Base-by-base conservation (phyloP, 2,113 vertebrate genomes). In the Varanus komodoensis region DNA sequence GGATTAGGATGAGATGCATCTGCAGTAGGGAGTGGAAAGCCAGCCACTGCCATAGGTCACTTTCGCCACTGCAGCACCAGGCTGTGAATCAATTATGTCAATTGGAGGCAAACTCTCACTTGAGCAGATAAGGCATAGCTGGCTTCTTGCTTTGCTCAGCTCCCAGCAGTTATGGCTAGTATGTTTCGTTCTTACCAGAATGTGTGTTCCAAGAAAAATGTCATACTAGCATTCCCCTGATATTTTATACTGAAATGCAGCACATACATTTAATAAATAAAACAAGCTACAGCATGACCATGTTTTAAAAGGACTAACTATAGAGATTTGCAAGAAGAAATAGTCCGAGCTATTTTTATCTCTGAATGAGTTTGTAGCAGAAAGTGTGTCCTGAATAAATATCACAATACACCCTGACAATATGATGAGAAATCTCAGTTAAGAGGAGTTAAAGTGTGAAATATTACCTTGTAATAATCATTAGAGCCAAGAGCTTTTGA, bases 401-500 rank as follows among this genome's bases (percentile, higher is more conserved):
- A 48, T 29, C 50, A 82, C 25, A 89, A 17, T 29, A 14, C 64
- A 71, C 74, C 21, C 48, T 81, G n/a, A 82, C 23, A 88, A 23
- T 61, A 44, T 68, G 82, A 44, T 25, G 25, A 83, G 57, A 84
- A 48, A 61, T 74, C 8, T 3, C 27, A 21, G 27, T 73, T 6
- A 32, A 82, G 15, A 27, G 14, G 38, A 32, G 34, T 83, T 61
- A 32, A 21, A 23, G 29, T 7, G 12, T 75, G 17, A 89, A 90
- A 84, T 54, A 93, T 93, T 97, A 98, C 98, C 97, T 97, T 98
- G 73, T 98, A 98, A 92, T 98, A 98, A 89, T 98, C 97, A 17
- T 98, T 98, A 89, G 98, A 98, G 38, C 96, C 97, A 4, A 99
- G 97, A 3, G 98, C 98, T 97, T 99, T 99, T 69, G 99, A 99